Percentiles rank a stretch among this genome's conserved stretches.
These are phyloP conservation scores for Paraplagusia blochii DNA, from an alignment of 2,113 vertebrate species.

Conservation along the genomic window DNA sequence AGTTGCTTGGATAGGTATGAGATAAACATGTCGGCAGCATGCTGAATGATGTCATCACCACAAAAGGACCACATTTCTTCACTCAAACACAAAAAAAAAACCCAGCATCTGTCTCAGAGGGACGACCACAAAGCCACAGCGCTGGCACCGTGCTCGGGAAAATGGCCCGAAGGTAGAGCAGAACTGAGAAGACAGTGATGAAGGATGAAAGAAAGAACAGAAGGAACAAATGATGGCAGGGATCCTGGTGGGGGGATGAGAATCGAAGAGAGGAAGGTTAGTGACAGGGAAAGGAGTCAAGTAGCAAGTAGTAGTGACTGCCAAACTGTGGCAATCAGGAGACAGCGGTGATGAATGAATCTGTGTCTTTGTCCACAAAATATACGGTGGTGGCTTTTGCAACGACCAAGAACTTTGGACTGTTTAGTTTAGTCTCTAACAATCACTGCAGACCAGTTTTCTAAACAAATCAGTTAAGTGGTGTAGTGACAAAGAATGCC, in stretches of 20 bases:
- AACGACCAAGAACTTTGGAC: conserved; percentile 1
- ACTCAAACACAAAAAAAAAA: conserved; percentile 34
- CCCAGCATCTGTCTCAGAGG: conserved; percentile 37
- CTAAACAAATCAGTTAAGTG: conserved; percentile 20
- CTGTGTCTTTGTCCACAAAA: conserved; percentile 31
- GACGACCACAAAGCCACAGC: conserved; percentile 28
- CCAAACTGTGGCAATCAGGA: conserved; percentile 28
- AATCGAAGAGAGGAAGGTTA: background rate
- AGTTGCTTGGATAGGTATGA: conserved; percentile 18
- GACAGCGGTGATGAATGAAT: conserved; percentile 36
- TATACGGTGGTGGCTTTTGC: conserved; percentile 21
- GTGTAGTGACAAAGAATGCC: background rate
- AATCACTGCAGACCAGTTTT: conserved; percentile 17
- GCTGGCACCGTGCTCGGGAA: conserved; percentile 30
- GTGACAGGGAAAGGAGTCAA: background rate
- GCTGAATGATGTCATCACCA: conserved; percentile 43
- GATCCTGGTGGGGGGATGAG: conserved; percentile 10
- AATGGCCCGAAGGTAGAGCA: conserved; percentile 12
- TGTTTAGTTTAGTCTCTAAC: background rate
- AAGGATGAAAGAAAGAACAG: conserved; percentile 20
- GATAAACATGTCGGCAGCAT: conserved; percentile 33
- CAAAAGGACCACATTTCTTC: conserved; percentile 32
- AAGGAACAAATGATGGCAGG: conserved; percentile 27
- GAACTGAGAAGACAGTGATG: conserved; percentile 21
- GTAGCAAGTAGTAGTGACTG: conserved; percentile 13